Base-by-base conservation (phyloP, 2,888 invertebrate species). In the Lacanobia oleracea region DNA sequence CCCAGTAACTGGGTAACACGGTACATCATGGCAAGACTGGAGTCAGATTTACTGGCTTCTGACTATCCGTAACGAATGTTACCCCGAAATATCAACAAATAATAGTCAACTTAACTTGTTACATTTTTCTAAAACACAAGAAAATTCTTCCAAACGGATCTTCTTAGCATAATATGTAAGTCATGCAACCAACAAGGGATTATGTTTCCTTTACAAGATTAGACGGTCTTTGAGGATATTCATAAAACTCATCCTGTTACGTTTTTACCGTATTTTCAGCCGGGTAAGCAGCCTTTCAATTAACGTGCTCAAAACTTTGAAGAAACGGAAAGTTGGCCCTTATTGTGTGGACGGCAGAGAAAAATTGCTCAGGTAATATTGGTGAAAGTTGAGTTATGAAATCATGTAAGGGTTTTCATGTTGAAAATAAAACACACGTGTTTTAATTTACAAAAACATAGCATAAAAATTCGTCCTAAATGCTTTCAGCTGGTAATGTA, bases 211-310 rank as follows among this genome's bases (percentile, higher is more conserved):
- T 86, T 84, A 87, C 77, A 75, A 86, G 85, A 89, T 89, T 82
- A 87, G 73, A 69, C 51, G 79, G 68, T 80, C 85, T 88, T 90
- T 87, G 88, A 88, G 73, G 79, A 76, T 79, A 67, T 82, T 82
- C 72, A 64, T 71, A 84, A 87, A 88, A 86, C 84, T 88, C 80
- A 83, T 86, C 79, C 75, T 66, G 82, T 84, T 83, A 84, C 77
- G 61, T 87, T 88, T 85, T 85, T 77, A 77, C 86, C 81, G 82
- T 66, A 73, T 83, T 74, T 84, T 75, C 82, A 80, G 72, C 73
- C 69, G 85, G 75, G 78, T 87, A 86, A 83, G 79, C 86, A 88
- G 83, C 79, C 79, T 88, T 91, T 90, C 87, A 88, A 89, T 90
- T 88, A 89, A 79, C 63, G 75, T 79, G 72, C 37, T 83, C 62